A percentile compares a stretch with the other conserved stretches of the same genome.
Conservation (phyloP, 1,140 invertebrate genomes). For the Ctenoplectra terminalis region DNA sequence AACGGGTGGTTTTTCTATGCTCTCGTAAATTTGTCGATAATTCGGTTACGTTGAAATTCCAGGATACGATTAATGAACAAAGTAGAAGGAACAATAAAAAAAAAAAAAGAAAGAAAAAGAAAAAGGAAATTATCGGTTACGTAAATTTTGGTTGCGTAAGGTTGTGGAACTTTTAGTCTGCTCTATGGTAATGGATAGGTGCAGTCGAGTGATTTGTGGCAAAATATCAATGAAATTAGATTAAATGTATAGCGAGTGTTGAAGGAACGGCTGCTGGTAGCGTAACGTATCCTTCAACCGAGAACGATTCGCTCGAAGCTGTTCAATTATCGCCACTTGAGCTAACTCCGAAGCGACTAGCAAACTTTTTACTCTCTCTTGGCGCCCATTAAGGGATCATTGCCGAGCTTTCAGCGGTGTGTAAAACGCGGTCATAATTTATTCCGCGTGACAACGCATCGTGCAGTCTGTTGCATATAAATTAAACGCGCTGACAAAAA, state of each 20-base stretch:
- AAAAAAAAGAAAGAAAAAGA: background rate
- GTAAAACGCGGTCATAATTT: constrained; percentile 49
- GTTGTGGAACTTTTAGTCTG: background rate
- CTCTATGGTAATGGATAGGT: background rate
- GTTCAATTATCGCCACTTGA: constrained; percentile 63
- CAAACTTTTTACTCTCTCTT: constrained; percentile 49
- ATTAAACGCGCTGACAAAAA: constrained; percentile 26
- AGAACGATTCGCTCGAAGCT: constrained; percentile 20
- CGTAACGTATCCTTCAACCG: constrained; percentile 15
- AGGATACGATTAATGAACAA: background rate
- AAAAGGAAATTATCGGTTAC: background rate
- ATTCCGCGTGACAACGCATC: constrained; percentile 37
- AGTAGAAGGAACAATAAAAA: too few species aligned
- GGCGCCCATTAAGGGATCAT: constrained; percentile 38
- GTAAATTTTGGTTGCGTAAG: constrained; percentile 29
- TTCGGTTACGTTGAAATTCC: background rate
- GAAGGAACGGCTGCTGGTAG: background rate
- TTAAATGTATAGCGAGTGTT: background rate
- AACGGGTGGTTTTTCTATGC: background rate
- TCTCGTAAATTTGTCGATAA: background rate
- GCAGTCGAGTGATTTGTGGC: background rate
- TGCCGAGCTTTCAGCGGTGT: constrained; percentile 24
- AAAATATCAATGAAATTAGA: constrained; percentile 29
- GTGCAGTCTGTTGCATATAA: constrained; percentile 1
- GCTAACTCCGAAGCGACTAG: constrained; percentile 44